A percentile compares a stretch with the other conserved stretches of the same genome.
Evolutionary conservation across 2,113 vertebrate species (phyloP).

Genomic region (Catharus bicknelli): DNA sequence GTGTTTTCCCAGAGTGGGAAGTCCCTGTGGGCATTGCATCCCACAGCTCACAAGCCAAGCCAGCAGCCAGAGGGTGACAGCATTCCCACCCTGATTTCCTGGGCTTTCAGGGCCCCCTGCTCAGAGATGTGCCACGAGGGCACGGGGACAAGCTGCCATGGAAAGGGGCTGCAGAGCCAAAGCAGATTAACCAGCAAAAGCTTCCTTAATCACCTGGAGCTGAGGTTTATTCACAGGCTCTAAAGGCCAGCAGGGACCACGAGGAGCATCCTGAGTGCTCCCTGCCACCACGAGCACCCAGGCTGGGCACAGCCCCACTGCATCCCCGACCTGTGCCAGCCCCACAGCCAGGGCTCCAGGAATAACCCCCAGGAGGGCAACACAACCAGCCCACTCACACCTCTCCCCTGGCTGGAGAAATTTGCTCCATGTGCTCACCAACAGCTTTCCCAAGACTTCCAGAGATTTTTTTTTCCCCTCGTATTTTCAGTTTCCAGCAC

Average conservation of each 20-base stretch:
- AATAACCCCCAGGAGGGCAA: not conserved
- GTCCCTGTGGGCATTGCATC: not conserved
- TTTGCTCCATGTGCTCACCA: not conserved
- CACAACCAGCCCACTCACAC: accelerated
- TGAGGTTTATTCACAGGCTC: constrained; percentile 8
- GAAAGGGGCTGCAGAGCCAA: not conserved
- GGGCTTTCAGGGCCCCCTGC: not conserved
- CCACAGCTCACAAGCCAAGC: accelerated
- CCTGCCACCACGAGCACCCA: accelerated
- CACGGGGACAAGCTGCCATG: accelerated
- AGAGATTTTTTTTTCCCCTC: not conserved
- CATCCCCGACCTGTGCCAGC: too few relatives aligned
- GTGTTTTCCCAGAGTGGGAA: not conserved
- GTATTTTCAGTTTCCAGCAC: not conserved
- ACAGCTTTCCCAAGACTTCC: not conserved
- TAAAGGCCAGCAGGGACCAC: not conserved
- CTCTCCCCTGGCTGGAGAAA: not conserved
- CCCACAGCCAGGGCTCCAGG: too few relatives aligned
- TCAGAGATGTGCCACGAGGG: not conserved
- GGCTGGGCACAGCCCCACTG: too few relatives aligned
- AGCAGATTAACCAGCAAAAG: constrained; percentile 34
- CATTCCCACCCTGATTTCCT: accelerated
- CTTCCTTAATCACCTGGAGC: constrained; percentile 22
- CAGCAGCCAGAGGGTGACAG: accelerated
- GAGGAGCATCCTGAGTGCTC: not conserved